phyloP scores from a whole-genome alignment of 2,113 vertebrate genomes.

The Aleadryas rufinucha region DNA sequence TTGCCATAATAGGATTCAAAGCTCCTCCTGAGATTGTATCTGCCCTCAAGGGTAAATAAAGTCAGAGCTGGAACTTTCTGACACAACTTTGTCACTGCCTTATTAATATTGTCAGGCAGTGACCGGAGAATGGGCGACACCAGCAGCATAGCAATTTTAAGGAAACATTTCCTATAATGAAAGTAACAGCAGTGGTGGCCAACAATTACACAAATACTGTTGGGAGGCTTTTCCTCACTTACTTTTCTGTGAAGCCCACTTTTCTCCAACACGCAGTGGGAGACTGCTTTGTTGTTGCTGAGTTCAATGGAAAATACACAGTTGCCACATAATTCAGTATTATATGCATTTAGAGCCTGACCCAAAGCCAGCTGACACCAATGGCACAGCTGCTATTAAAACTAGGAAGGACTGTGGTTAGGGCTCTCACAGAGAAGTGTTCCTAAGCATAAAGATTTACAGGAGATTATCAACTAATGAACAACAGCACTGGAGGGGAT shows the following conservation, averaged over 20 bases:
- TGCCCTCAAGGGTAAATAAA: slow-evolving; percentile 27
- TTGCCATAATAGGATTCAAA: neutral
- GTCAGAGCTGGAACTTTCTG: neutral
- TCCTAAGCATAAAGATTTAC: neutral
- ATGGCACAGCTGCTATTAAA: neutral
- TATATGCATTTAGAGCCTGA: neutral
- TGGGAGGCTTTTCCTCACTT: neutral
- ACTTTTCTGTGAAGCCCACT: neutral
- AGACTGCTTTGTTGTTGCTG: neutral
- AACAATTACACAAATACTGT: neutral
- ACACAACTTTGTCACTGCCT: slow-evolving; percentile 10
- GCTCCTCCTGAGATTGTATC: neutral
- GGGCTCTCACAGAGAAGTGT: neutral
- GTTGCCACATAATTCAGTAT: neutral
- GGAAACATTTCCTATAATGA: neutral
- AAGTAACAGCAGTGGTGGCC: neutral
- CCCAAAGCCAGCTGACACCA: neutral
- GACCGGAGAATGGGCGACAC: neutral
- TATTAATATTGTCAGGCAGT: neutral
- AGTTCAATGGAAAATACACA: neutral
- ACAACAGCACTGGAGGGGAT: neutral
- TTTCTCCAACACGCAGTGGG: neutral
- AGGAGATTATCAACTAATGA: slow-evolving; percentile 22
- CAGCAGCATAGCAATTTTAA: neutral
- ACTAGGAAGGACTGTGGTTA: neutral